Evolutionary conservation across 1,140 invertebrate species (phyloP), one percentile per base, ranked within the genome.

Genomic region (Papilio xuthus): DNA sequence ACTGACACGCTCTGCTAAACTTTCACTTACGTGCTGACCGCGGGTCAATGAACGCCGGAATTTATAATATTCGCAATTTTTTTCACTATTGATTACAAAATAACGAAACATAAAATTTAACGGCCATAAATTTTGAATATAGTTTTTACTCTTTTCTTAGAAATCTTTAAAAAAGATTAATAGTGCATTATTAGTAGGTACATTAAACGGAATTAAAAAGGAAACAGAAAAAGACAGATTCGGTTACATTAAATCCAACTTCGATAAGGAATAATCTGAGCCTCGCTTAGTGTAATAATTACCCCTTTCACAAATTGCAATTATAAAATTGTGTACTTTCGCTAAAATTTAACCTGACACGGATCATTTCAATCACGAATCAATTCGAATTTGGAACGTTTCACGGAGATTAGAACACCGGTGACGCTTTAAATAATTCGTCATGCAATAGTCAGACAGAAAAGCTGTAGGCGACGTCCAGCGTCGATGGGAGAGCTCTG

Each of bases 401-500:
- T 84, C 83, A 86, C 83, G 85, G 82, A 76, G 81, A 83, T 81
- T 80, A 41, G 67, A 79, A 41, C 79, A 75, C 23, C 72, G 83
- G 82, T 84, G 86, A 83, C 84, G 86, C 82, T 83, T 80, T 84
- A 81, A 80, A 72, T 77, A 82, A 83, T 86, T 86, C 78, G 83
- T 85, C 84, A 86, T 80, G 83, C 85, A 56, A 79, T 79, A 71
- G 53, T 28, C 60, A 13, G 26, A 28, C 60, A 20, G 23, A 67
- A 28, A 13, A 26, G 23, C 13, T 32, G 60, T 15, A 28, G 26
- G 7, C 60, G 23, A 28, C 26, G 6, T 67, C 60, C 60, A 67
- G 10, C 13, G 60, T 18, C 12, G 23, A 26, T 26, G 4, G 26
- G 32, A 53, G 50, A n/a, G 50, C 7, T 53, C n/a, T 53, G 18